Conservation (phyloP, 2,113 vertebrate species). For the Nothobranchius furzeri region DNA sequence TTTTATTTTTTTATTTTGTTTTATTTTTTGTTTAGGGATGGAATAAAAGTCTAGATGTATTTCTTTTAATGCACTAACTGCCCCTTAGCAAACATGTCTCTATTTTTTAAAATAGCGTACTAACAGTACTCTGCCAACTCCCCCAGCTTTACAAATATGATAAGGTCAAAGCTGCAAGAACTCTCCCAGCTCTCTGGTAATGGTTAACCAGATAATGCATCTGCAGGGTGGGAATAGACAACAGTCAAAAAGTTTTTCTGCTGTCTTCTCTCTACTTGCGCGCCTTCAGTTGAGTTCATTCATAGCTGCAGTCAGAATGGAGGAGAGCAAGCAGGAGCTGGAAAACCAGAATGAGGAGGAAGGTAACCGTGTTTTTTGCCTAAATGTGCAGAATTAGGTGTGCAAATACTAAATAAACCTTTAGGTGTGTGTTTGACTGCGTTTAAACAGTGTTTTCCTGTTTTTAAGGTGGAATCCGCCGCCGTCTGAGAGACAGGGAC, state of each 20-base stretch:
- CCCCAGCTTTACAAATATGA: conserved; percentile 83
- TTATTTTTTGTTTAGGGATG: no score
- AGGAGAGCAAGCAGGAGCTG: conserved; percentile 48
- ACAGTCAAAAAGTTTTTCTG: conserved; percentile 58
- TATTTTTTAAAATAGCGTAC: conserved; percentile 9
- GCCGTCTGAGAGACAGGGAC: conserved; percentile 85
- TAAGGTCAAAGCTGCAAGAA: conserved; percentile 75
- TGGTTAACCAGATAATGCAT: conserved; percentile 83
- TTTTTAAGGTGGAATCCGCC: conserved; percentile 72
- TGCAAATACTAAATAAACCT: no score
- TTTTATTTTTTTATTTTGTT: neutral
- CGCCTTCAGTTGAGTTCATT: conserved; percentile 61
- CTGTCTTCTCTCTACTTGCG: conserved; percentile 19
- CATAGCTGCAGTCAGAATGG: conserved; percentile 72
- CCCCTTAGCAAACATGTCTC: no score
- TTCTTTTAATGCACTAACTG: neutral
- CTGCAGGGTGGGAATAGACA: conserved; percentile 74
- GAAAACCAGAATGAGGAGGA: conserved; percentile 63
- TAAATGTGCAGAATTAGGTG: neutral
- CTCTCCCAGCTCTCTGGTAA: conserved; percentile 72
- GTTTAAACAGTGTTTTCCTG: conserved; percentile 10
- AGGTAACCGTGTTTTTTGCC: conserved; percentile 62
- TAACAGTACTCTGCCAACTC: conserved; percentile 71
- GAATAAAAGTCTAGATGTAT: neutral
- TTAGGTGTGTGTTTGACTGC: neutral